Conservation (phyloP, 1,140 invertebrate genomes). For the Zaprionus vittiger region DNA sequence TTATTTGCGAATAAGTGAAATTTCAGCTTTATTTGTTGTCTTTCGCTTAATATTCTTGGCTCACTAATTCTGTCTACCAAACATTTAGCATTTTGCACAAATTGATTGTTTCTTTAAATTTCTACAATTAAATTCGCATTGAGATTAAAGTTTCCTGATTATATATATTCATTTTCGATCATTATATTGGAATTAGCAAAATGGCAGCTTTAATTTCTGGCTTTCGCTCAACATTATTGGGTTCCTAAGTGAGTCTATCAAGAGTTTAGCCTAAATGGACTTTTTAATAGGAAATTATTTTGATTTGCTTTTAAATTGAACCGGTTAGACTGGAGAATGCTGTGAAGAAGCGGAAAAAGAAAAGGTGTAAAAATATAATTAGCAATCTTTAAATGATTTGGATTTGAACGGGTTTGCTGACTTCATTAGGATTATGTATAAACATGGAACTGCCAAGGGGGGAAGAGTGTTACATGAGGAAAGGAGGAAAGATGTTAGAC, state of each 20-base stretch:
- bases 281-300: conserved; percentile 7
- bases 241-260: background rate
- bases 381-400: conserved; percentile 1
- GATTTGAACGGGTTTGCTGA: background rate
- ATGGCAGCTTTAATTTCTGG: background rate
- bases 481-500: too few species aligned
- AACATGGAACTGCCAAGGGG: background rate
- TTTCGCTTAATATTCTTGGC: too few species aligned
- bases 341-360: background rate
- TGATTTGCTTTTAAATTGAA: background rate
- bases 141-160: background rate
- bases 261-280: conserved; percentile 5
- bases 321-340: background rate
- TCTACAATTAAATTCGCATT: background rate
- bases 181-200: background rate
- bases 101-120: background rate
- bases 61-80: too few species aligned
- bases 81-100: too few species aligned
- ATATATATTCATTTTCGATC: background rate
- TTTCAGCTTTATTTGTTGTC: too few species aligned
- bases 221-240: background rate
- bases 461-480: background rate
- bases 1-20: too few species aligned
- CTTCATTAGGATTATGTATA: background rate
- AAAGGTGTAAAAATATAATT: conserved; percentile 5